These are phyloP conservation scores for Rotaria socialis DNA, from an alignment of 2,888 invertebrate species.

Conservation along the genomic window DNA sequence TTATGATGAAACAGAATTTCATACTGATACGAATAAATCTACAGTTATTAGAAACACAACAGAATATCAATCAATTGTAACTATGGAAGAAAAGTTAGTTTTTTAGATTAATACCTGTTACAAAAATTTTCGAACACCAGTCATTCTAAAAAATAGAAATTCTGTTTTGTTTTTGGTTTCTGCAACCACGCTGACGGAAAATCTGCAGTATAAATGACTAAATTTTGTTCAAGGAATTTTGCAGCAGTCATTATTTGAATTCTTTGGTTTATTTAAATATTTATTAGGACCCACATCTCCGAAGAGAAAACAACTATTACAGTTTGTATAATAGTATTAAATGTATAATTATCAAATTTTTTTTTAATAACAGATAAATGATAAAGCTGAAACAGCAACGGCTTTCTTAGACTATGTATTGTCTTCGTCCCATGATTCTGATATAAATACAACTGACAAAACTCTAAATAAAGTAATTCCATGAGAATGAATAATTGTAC, in stretches of 20 bases:
- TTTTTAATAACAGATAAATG: not conserved
- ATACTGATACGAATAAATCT: not conserved
- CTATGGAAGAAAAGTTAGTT: not conserved
- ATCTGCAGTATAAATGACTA: too few relatives aligned
- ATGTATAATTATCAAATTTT: too few relatives aligned
- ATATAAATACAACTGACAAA: not conserved
- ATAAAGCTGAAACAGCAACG: not conserved
- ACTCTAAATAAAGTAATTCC: too few relatives aligned
- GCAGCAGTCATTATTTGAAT: not conserved
- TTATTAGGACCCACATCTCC: not conserved
- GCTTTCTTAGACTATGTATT: not conserved
- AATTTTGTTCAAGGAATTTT: too few relatives aligned
- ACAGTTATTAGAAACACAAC: not conserved
- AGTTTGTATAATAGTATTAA: too few relatives aligned
- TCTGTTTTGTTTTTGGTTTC: too few relatives aligned
- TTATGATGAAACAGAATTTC: not conserved
- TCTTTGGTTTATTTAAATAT: not conserved
- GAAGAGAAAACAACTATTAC: not conserved
- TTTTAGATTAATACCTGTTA: too few relatives aligned
- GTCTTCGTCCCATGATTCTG: not conserved
- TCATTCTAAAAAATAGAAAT: too few relatives aligned
- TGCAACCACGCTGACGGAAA: too few relatives aligned
- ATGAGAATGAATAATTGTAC: too few relatives aligned
- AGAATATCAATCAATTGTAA: not conserved
- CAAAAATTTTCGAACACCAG: too few relatives aligned